Base-by-base conservation (phyloP, 1,140 invertebrate species). In the Drosophila obscura region DNA sequence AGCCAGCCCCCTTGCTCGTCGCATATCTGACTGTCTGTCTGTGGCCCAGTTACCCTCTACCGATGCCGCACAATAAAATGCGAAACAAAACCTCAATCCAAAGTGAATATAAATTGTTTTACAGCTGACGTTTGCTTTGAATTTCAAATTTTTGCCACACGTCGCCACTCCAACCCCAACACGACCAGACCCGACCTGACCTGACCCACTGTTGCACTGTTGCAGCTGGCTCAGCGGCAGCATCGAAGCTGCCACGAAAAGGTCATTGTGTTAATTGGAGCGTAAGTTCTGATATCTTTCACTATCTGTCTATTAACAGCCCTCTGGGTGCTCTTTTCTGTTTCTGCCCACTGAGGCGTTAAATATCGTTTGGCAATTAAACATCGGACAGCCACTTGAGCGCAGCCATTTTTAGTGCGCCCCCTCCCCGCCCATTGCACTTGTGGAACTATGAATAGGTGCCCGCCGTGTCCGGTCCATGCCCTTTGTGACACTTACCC, bases 401-500 rank as follows among this genome's bases (percentile, higher is more conserved):
- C 48, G 66, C 53, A 53, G 44, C 60, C 72, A 66, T 71, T 66
- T 71, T 66, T 83, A 79, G 75, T 52, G 22, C 8, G 2, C 28
- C 28, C 31, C 31, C 26, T 2, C 6, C 31, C 31, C 26, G 0
- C 6, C 28, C 28, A 28, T 6, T 5, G 1, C 28, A 28, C 28
- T 28, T 28, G 71, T 52, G 19, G 31, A 49, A 66, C 53, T 63
- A 69, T 69, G 66, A 69, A 69, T 69, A 59, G 35, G 19, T 44
- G 13, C 28, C 39, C 6, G n/a, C 22, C 22, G 22, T 53, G 24
- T 7, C n/a, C 28, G 19, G 28, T 19, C 31, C 35, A 2, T 39
- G 0, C 26, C 5, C 26, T 28, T 5, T 39, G 35, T 39, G 11
- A 4, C 26, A 77, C 90, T 93, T 91, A 95, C 94, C 94, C 92